These are phyloP conservation scores for Aphelenchoides bicaudatus DNA, from an alignment of 2,888 invertebrate species.

Conservation along the genomic window DNA sequence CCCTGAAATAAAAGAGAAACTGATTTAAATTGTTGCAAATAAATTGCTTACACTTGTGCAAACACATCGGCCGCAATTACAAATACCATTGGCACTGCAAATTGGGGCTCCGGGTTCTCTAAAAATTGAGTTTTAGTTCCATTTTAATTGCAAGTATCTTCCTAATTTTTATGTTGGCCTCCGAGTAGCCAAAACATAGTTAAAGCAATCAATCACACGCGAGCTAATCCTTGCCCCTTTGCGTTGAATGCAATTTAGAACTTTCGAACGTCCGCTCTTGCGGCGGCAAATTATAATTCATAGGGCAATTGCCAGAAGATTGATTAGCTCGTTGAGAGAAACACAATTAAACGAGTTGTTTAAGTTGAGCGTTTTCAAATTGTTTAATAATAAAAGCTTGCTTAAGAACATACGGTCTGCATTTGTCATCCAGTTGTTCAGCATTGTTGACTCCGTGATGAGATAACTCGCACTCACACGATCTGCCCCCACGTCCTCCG, in stretches of 20 bases:
- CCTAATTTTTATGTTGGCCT: too few species aligned
- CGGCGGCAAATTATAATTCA: neutral
- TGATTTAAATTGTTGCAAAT: neutral
- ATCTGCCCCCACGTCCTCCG: slow-evolving; percentile 38
- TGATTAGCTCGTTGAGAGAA: too few species aligned
- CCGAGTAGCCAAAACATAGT: too few species aligned
- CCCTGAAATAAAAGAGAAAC: slow-evolving; percentile 28
- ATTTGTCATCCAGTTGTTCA: slow-evolving; percentile 41
- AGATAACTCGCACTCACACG: slow-evolving; percentile 60
- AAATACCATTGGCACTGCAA: slow-evolving; percentile 46
- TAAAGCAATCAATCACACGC: slow-evolving; percentile 10
- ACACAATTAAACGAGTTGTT: too few species aligned
- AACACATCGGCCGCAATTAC: slow-evolving; percentile 51
- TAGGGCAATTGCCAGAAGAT: too few species aligned
- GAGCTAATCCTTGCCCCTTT: too few species aligned
- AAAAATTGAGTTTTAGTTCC: slow-evolving; percentile 12
- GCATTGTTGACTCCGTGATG: slow-evolving; percentile 42
- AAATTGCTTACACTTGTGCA: slow-evolving; percentile 1
- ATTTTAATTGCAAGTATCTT: too few species aligned
- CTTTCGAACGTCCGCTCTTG: neutral
- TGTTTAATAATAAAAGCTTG: slow-evolving; percentile 11
- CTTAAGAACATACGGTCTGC: slow-evolving; percentile 38
- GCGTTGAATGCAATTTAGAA: slow-evolving; percentile 5
- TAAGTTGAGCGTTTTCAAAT: too few species aligned
- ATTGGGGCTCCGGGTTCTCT: slow-evolving; percentile 32